Evolutionary conservation across 2,888 invertebrate species (phyloP).

Genomic region (Epinotia demarniana): DNA sequence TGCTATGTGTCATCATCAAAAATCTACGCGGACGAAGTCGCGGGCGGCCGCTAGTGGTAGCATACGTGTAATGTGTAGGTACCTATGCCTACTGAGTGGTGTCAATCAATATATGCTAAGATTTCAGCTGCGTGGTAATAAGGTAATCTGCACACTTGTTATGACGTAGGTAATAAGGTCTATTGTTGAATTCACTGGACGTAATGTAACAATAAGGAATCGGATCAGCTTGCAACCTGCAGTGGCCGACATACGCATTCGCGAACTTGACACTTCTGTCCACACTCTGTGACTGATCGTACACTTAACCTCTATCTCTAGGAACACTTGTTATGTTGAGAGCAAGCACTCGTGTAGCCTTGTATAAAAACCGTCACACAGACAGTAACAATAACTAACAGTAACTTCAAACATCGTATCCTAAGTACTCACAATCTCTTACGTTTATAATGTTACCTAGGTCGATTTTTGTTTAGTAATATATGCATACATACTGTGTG

Average conservation of each 20-base stretch:
- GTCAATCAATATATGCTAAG: not conserved
- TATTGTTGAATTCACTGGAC: not conserved
- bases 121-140: not conserved
- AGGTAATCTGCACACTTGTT: not conserved
- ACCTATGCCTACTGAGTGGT: not conserved
- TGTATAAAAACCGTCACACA: constrained; percentile 36
- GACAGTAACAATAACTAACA: too few relatives aligned
- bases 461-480: too few relatives aligned
- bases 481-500: too few relatives aligned
- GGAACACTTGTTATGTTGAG: constrained; percentile 13
- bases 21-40: too few relatives aligned
- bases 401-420: too few relatives aligned
- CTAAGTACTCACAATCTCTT: too few relatives aligned
- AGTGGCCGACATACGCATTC: constrained; percentile 34
- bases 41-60: too few relatives aligned
- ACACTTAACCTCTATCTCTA: constrained; percentile 37
- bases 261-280: constrained; percentile 48
- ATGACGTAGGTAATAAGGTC: not conserved
- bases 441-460: too few relatives aligned
- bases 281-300: constrained; percentile 39
- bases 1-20: too few relatives aligned
- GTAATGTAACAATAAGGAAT: not conserved
- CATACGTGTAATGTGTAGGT: not conserved
- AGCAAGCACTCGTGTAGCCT: constrained; percentile 45
- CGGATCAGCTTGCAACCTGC: constrained; percentile 32